These are phyloP conservation scores for Aphaenogaster rudis DNA, from an alignment of 1,140 invertebrate species.

Conservation along the genomic window DNA sequence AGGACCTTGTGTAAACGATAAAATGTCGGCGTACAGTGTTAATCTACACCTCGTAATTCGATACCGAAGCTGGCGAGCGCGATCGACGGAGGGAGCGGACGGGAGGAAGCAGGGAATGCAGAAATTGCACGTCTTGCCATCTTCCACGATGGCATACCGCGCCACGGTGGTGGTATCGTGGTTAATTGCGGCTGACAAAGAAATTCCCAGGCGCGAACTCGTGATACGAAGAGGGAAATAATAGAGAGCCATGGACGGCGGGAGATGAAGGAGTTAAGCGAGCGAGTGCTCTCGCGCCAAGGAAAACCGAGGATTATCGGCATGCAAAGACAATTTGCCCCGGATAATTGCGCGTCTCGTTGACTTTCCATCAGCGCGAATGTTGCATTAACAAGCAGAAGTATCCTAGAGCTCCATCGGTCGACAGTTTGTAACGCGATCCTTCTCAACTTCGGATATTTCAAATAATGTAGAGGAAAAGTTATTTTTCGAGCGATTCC, in stretches of 20 bases:
- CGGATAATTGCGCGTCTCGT: constrained; percentile 49
- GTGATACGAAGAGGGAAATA: constrained; percentile 46
- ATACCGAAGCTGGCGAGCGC: constrained; percentile 7
- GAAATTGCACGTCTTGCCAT: constrained; percentile 54
- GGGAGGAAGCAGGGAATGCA: constrained; percentile 8
- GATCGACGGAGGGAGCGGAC: background rate
- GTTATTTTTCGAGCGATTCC: background rate
- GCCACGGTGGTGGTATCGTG: constrained; percentile 28
- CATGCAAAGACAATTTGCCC: constrained; percentile 56
- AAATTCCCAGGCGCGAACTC: constrained; percentile 47
- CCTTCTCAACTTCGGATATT: background rate
- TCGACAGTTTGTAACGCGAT: background rate
- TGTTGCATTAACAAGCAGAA: constrained; percentile 31
- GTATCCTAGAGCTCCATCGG: background rate
- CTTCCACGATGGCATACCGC: constrained; percentile 41
- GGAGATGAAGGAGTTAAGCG: constrained; percentile 39
- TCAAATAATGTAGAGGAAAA: background rate
- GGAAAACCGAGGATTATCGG: constrained; percentile 49
- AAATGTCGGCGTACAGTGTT: background rate
- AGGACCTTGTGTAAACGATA: background rate
- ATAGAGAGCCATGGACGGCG: constrained; percentile 20
- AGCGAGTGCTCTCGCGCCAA: constrained; percentile 7
- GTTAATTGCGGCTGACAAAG: constrained; percentile 61
- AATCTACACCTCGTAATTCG: constrained; percentile 28
- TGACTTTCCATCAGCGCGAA: constrained; percentile 53